phyloP scores from a whole-genome alignment of 2,888 invertebrate genomes.

The Dicyrtoma fusca region DNA sequence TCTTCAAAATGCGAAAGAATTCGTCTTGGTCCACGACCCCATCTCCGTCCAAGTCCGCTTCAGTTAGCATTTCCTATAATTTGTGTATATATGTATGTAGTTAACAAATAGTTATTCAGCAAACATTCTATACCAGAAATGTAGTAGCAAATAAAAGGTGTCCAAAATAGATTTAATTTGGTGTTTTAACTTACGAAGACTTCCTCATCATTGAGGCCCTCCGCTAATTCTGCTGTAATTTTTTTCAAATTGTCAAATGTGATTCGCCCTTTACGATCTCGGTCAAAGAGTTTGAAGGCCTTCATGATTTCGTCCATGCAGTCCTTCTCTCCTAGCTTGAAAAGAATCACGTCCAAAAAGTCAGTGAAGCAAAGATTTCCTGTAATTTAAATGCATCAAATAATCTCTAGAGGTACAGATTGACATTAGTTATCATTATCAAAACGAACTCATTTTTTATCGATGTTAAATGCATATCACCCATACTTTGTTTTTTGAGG shows the following conservation, averaged over 20 bases:
- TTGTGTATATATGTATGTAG: not conserved
- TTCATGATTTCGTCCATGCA: slow-evolving; percentile 94
- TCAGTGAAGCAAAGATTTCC: slow-evolving; percentile 79
- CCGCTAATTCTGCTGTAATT: slow-evolving; percentile 91
- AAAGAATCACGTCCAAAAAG: slow-evolving; percentile 83
- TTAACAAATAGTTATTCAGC: too few relatives aligned
- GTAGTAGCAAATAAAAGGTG: too few relatives aligned
- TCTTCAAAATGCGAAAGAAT: slow-evolving; percentile 95
- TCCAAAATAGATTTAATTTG: too few relatives aligned
- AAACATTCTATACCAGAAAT: too few relatives aligned
- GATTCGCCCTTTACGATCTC: slow-evolving; percentile 94
- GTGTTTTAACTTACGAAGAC: slow-evolving; percentile 63
- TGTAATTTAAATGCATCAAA: slow-evolving; percentile 44
- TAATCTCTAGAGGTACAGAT: not conserved
- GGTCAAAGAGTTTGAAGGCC: slow-evolving; percentile 95
- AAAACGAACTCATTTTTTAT: too few relatives aligned
- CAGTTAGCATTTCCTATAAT: slow-evolving; percentile 92
- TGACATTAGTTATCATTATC: too few relatives aligned
- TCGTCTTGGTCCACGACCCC: slow-evolving; percentile 95
- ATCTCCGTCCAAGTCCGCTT: slow-evolving; percentile 94
- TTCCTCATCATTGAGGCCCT: slow-evolving; percentile 93
- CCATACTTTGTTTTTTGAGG: too few relatives aligned
- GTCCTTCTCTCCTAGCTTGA: slow-evolving; percentile 94
- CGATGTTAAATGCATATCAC: too few relatives aligned
- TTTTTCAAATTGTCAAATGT: slow-evolving; percentile 90